A percentile compares a stretch with the other conserved stretches of the same genome.
These are phyloP conservation scores for Oreocharis arfaki DNA, from an alignment of 2,113 vertebrate genomes.

Conservation along the genomic window DNA sequence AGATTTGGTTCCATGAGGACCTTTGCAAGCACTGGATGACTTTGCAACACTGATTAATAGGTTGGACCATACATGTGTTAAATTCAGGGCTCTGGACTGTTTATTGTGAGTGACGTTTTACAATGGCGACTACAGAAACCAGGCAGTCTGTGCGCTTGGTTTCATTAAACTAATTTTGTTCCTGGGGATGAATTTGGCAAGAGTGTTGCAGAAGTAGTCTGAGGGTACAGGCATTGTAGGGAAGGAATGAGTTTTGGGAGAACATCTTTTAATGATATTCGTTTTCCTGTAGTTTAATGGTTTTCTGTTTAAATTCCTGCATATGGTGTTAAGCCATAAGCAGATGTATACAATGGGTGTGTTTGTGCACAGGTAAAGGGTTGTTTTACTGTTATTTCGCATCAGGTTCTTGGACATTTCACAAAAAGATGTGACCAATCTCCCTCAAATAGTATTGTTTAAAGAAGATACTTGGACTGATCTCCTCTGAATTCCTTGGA, in stretches of 20 bases:
- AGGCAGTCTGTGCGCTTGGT: not conserved
- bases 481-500: not conserved
- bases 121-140: not conserved
- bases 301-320: not conserved
- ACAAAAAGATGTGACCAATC: not conserved
- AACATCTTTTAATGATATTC: not conserved
- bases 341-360: not conserved
- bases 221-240: not conserved
- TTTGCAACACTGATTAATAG: not conserved
- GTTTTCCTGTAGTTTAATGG: not conserved
- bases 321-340: not conserved
- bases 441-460: not conserved
- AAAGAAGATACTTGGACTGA: not conserved
- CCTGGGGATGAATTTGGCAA: not conserved
- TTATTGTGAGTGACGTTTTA: not conserved
- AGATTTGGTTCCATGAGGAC: not conserved
- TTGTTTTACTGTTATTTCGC: not conserved
- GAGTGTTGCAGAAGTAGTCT: not conserved
- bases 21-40: not conserved
- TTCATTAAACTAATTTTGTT: not conserved
- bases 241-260: not conserved
- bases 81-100: not conserved
- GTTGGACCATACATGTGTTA: not conserved
- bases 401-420: not conserved
- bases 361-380: not conserved